Evolutionary conservation across 2,888 invertebrate genomes (phyloP), one percentile per base, ranked within the genome.

Genomic region (Caenorhabditis auriculariae): DNA sequence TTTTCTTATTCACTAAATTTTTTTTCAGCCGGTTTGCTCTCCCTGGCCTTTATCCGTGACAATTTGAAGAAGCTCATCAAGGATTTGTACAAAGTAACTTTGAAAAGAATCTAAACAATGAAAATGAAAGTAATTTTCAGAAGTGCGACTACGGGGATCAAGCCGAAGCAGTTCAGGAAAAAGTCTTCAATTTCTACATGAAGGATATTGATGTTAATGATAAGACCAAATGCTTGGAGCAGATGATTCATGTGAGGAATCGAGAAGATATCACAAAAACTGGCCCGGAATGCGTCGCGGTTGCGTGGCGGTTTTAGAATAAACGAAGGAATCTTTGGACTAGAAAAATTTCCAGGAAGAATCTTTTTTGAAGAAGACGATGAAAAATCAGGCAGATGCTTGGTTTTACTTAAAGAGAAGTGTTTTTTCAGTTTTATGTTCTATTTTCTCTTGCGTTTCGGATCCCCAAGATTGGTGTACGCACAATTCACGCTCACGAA

Each of bases 61-160:
- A 23, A 17, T 2, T 2, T 23, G 3, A 42, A 4, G 15, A 41
- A 19, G 21, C 6, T 26, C 2, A n/a, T 29, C 9, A 45, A 48
- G 6, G 28, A 32, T 0, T 5, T 54, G 39, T 45, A 58, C n/a
- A 43, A 26, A 7, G 24, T 23, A 12, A 56, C n/a, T n/a, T 48
- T 7, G n/a, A 23, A 1, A 23, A 32, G 37, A 26, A 53, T 4
- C 49, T 24, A 19, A 41, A 28, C 19, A 41, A 48, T 26, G 58
- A 58, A 28, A 17, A 48, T 7, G 35, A 48, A 0, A 44, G 39
- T 3, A 49, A 58, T 32, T 29, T 54, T 21, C 35, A 43, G 32
- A 54, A 66, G 39, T 58, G 59, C 35, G 69, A 70, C 38, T 67
- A 60, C 39, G 66, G 61, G 6, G 55, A 58, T 5, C 35, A 57